Evolutionary conservation across 2,113 vertebrate genomes (phyloP).

Genomic region (Hucho hucho): DNA sequence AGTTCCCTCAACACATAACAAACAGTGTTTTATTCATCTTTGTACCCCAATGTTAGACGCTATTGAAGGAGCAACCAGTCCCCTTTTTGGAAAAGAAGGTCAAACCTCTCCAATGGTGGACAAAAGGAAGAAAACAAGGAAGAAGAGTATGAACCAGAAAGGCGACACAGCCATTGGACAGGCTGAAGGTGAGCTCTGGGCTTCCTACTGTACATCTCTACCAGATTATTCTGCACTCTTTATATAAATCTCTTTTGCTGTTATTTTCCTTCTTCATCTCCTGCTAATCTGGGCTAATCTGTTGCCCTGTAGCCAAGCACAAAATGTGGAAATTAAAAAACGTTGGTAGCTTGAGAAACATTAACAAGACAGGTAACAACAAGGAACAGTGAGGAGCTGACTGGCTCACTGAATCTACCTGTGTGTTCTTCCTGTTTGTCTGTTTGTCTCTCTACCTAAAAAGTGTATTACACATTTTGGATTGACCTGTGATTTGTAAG

Average conservation of each 20-base stretch:
- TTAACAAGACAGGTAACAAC: constrained; percentile 98
- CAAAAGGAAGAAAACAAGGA: constrained; percentile 92
- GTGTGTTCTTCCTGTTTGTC: neutral
- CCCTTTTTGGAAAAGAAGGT: constrained; percentile 75
- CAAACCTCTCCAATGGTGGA: constrained; percentile 87
- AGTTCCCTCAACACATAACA: neutral
- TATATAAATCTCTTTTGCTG: constrained; percentile 50
- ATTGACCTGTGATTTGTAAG: neutral
- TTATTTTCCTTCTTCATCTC: constrained; percentile 50
- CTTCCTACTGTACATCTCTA: neutral
- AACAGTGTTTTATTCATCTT: neutral
- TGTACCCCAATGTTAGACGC: constrained; percentile 44
- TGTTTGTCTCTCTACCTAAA: neutral
- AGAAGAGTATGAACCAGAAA: constrained; percentile 90
- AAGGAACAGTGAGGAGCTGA: constrained; percentile 20
- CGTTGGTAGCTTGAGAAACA: constrained; percentile 99
- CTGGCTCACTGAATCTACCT: constrained; percentile 6
- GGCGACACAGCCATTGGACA: constrained; percentile 86
- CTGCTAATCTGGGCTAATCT: constrained; percentile 61
- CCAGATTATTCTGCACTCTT: constrained; percentile 13
- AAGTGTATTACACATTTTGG: neutral
- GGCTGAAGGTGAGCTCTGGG: constrained; percentile 85
- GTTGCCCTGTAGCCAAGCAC: constrained; percentile 92
- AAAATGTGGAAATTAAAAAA: constrained; percentile 99
- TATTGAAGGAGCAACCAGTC: constrained; percentile 74